phyloP scores from a whole-genome alignment of 1,140 invertebrate genomes.

The Thalassaphorura encarpata region DNA sequence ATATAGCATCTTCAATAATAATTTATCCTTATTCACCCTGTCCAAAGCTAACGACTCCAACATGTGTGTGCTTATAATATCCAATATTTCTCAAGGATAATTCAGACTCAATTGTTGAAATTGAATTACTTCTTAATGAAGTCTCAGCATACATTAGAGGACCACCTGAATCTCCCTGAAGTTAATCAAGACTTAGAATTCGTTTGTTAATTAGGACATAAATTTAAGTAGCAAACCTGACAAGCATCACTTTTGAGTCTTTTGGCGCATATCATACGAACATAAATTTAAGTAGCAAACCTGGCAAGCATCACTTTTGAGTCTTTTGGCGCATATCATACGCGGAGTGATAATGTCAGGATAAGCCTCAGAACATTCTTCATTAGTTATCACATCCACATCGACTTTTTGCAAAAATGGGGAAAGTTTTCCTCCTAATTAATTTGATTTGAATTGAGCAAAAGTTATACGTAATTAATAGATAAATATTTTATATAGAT shows the following conservation, averaged over 20 bases:
- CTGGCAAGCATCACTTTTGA: conserved; percentile 21
- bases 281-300: neutral
- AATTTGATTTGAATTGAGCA: neutral
- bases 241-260: conserved; percentile 19
- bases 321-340: conserved; percentile 25
- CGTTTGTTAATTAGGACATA: too few relatives aligned
- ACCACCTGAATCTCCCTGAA: conserved; percentile 15
- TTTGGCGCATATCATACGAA: neutral
- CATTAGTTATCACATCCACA: conserved; percentile 20
- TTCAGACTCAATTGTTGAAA: neutral
- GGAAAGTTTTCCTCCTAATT: conserved; percentile 14
- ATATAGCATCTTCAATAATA: neutral
- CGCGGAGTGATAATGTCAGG: conserved; percentile 14
- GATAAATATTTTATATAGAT: neutral
- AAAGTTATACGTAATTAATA: neutral
- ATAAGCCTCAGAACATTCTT: conserved; percentile 13
- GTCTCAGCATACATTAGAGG: neutral
- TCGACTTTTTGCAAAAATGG: conserved; percentile 14
- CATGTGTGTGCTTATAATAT: conserved; percentile 11
- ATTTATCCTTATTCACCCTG: too few relatives aligned
- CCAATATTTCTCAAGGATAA: neutral
- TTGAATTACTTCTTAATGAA: neutral
- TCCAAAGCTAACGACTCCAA: conserved; percentile 25
- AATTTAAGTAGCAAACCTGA: conserved; percentile 6
- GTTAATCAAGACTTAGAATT: neutral